These are phyloP conservation scores for Mungos mungo DNA, from an alignment of 2,113 vertebrate species.

Conservation along the genomic window DNA sequence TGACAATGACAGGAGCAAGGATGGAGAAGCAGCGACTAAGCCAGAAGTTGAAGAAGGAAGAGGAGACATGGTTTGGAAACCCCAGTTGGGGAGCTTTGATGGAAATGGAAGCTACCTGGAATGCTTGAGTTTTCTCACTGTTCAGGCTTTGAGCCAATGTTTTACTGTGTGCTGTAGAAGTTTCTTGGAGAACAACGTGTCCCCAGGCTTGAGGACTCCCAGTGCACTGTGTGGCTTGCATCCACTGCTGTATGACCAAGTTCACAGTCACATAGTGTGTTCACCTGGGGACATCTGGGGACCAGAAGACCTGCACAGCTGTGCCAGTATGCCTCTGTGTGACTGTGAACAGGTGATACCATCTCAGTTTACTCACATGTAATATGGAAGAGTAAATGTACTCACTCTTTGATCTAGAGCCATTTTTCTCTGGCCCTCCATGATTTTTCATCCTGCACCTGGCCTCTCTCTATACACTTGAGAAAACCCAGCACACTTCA, in stretches of 20 bases:
- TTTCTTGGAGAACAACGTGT: neutral
- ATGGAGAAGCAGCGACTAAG: neutral
- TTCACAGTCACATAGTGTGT: rapidly evolving
- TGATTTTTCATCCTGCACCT: neutral
- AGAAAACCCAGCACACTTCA: neutral
- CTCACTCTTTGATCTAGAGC: neutral
- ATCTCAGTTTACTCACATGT: neutral
- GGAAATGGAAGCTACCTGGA: neutral
- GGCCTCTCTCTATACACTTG: neutral
- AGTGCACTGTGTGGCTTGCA: rapidly evolving
- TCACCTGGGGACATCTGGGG: neutral
- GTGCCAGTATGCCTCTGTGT: neutral
- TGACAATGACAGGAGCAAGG: neutral
- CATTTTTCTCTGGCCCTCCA: neutral
- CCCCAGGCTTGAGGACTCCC: neutral
- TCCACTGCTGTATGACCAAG: neutral
- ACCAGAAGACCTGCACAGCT: neutral
- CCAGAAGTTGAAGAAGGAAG: neutral
- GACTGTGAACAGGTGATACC: neutral
- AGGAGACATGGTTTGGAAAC: neutral
- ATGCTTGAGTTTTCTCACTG: neutral
- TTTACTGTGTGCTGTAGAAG: neutral
- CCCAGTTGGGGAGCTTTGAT: neutral
- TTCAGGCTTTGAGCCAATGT: neutral
- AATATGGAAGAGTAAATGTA: neutral